Percentiles rank a stretch among this genome's conserved stretches.
Evolutionary conservation across 2,113 vertebrate species (phyloP).

Genomic region (Brachypodius melanocephalos): DNA sequence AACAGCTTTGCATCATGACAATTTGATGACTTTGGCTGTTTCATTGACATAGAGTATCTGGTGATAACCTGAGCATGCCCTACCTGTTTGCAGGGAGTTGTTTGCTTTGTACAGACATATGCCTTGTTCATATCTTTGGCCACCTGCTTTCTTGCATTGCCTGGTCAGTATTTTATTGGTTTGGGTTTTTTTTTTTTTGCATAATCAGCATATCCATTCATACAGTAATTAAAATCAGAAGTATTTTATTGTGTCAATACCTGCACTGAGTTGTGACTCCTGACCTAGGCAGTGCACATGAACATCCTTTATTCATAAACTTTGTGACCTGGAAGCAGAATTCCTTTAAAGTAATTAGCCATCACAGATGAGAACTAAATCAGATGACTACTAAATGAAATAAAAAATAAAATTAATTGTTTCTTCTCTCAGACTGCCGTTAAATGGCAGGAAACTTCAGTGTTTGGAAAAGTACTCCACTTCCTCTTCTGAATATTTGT

Average conservation of each 20-base stretch:
- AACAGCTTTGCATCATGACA: neutral
- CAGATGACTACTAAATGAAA: neutral
- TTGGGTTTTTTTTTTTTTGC: neutral
- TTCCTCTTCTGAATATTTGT: neutral
- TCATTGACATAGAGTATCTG: neutral
- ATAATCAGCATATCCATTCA: neutral
- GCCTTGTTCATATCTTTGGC: neutral
- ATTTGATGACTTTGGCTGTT: neutral
- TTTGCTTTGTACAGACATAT: neutral
- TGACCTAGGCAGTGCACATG: neutral
- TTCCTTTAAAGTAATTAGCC: neutral
- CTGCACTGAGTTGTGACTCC: neutral
- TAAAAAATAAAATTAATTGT: neutral
- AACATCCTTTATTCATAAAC: constrained; percentile 8
- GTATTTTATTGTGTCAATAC: neutral
- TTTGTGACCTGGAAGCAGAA: constrained; percentile 1
- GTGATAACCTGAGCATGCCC: neutral
- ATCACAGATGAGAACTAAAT: neutral
- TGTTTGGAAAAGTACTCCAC: neutral
- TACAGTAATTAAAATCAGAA: neutral
- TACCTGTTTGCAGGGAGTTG: neutral
- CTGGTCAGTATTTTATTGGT: neutral
- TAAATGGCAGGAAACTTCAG: neutral
- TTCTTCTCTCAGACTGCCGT: neutral
- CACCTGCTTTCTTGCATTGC: neutral